A percentile compares a stretch with the other conserved stretches of the same genome.
Evolutionary conservation across 2,113 vertebrate species (phyloP).

Genomic region (Callopanchax toddi): DNA sequence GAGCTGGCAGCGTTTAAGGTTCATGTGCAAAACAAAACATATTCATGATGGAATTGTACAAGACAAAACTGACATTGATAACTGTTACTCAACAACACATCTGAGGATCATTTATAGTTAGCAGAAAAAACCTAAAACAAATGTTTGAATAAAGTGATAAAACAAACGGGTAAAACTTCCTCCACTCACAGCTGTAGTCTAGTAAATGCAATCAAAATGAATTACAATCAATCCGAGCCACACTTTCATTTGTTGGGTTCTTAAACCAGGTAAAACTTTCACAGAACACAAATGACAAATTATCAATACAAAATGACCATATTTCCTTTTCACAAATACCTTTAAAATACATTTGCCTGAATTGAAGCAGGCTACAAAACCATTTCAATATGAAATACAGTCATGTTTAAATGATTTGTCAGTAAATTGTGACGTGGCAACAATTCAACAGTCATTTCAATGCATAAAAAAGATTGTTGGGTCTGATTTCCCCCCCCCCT

Average conservation of each 20-base stretch:
- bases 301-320: conserved; percentile 61
- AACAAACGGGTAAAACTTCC: conserved; percentile 21
- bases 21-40: conserved; percentile 64
- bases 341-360: conserved; percentile 65
- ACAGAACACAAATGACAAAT: conserved; percentile 75
- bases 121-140: conserved; percentile 29
- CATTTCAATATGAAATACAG: conserved; percentile 77
- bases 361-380: conserved; percentile 66
- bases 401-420: conserved; percentile 49
- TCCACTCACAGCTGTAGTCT: conserved; percentile 50
- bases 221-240: conserved; percentile 64
- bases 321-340: conserved; percentile 56
- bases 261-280: conserved; percentile 63
- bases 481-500: conserved; percentile 64
- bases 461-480: conserved; percentile 44
- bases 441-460: conserved; percentile 63
- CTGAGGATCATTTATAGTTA: conserved; percentile 33
- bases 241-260: conserved; percentile 52
- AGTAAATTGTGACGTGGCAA: conserved; percentile 45
- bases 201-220: conserved; percentile 50
- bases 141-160: conserved; percentile 11
- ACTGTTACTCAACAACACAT: conserved; percentile 54
- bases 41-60: conserved; percentile 65
- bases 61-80: conserved; percentile 60
- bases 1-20: conserved; percentile 19